Evolutionary conservation across 2,797 vertebrate genomes (phyloP), one percentile per base, ranked within the genome.

Genomic region (Antrozous pallidus): DNA sequence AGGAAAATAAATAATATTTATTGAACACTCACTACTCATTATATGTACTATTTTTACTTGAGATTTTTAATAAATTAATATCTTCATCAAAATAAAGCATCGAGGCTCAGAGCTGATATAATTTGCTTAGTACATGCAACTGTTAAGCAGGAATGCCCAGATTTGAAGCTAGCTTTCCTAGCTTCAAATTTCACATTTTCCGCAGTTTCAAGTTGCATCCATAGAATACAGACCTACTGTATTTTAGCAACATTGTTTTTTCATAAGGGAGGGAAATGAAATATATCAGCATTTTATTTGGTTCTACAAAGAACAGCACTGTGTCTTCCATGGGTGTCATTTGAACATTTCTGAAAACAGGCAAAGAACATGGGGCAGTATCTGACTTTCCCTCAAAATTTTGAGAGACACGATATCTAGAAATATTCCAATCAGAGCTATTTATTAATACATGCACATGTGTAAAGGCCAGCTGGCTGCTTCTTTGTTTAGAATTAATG

Each of bases 1-100:
- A 86, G 51, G 67, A 79, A 92, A 91, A 79, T 20, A 88, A 70
- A 65, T 51, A 40, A 31, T 92, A 91, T 38, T 85, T 58, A 31
- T 54, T 79, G 80, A 51, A 85, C 13, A 42, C n/a, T 74, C 73
- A 36, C 17, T 26, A 9, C n/a, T 33, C 45, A 33, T 71, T 71
- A 63, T 71, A 31, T 24, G 42, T 47, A 61, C 22, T 11, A 36
- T 42, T 65, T 65, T 71, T 71, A 70, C 45, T 70, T 87, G 85
- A 87, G n/a, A 73, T 18, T n/a, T 61, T 5, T 28, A 90, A 94
- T 28, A 40, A 91, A 63, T 69, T 36, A 28, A 13, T 88, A 13
- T 54, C 45, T 26, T 81, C 40, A 31, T 24, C 3, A 61, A 63
- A 80, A 42, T 45, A 70, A 49, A 63, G 51, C 56, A 79, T 58